Evolutionary conservation across 2,113 vertebrate species (phyloP).

Genomic region (Oreochromis tanganicae): DNA sequence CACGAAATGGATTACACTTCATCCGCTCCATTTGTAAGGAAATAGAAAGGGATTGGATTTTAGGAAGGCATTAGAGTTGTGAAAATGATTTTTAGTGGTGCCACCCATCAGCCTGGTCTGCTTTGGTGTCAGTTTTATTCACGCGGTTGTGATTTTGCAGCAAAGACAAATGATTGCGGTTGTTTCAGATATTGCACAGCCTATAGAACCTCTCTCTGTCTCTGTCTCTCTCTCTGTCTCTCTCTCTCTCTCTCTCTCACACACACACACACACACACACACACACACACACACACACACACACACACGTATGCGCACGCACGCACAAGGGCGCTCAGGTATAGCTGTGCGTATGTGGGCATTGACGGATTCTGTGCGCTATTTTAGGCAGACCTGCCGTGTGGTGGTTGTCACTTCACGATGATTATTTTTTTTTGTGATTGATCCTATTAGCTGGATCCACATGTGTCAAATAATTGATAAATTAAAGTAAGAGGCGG

Average conservation of each 20-base stretch:
- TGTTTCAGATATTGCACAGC: slow-evolving; percentile 45
- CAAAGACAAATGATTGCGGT: slow-evolving; percentile 62
- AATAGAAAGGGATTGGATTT: not conserved
- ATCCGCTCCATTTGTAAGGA: not conserved
- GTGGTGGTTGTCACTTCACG: not conserved
- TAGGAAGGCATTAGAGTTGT: not conserved
- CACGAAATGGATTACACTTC: not conserved
- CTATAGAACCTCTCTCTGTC: not conserved
- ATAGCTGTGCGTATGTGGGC: not conserved
- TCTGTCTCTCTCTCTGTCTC: not conserved
- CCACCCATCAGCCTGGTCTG: not conserved
- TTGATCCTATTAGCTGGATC: not conserved
- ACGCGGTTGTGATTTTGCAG: slow-evolving; percentile 9
- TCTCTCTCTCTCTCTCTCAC: not conserved
- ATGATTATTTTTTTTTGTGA: not conserved
- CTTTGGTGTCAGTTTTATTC: not conserved
- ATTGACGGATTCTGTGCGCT: not conserved
- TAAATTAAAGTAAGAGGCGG: not conserved
- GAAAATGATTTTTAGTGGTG: not conserved
- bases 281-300: not conserved
- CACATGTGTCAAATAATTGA: not conserved
- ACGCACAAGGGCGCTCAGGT: not conserved
- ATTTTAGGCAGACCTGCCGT: not conserved
- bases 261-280: not conserved
- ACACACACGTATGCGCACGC: not conserved